phyloP scores from a whole-genome alignment of 2,113 vertebrate species.

The Grantiella picta region DNA sequence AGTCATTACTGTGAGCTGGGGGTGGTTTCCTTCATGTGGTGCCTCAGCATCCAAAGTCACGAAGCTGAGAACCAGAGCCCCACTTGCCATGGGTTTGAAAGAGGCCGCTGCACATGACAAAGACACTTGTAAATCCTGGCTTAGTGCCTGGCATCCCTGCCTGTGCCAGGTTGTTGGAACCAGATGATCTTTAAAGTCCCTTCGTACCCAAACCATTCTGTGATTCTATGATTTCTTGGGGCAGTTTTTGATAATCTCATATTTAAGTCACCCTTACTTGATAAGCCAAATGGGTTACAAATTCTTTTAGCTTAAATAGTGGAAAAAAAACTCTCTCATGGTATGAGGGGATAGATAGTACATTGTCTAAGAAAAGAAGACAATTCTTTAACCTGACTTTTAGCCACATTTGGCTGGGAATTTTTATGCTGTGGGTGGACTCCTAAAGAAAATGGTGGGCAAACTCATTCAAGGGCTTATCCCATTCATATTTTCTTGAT shows the following conservation, averaged over 20 bases:
- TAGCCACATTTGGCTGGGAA: background rate
- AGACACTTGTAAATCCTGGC: background rate
- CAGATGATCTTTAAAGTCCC: background rate
- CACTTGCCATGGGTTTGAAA: rapidly evolving
- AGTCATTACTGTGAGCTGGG: background rate
- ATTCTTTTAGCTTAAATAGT: background rate
- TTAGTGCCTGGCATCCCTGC: background rate
- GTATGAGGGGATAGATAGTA: background rate
- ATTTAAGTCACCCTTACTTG: background rate
- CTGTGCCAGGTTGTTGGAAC: background rate
- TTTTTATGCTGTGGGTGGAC: background rate
- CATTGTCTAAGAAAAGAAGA: background rate
- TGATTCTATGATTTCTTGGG: background rate
- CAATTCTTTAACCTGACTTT: background rate
- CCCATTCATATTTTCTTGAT: background rate
- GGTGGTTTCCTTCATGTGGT: background rate
- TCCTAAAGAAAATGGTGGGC: background rate
- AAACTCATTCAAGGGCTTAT: background rate
- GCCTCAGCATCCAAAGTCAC: background rate
- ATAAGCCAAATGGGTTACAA: background rate
- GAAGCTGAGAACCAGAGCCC: background rate
- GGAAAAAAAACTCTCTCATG: background rate
- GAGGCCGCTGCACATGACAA: background rate
- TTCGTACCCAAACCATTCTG: background rate
- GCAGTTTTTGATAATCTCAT: background rate